Percentiles rank a stretch among this genome's conserved stretches.
Evolutionary conservation across 2,113 vertebrate genomes (phyloP).

Genomic region (Leptocoma aspasia): DNA sequence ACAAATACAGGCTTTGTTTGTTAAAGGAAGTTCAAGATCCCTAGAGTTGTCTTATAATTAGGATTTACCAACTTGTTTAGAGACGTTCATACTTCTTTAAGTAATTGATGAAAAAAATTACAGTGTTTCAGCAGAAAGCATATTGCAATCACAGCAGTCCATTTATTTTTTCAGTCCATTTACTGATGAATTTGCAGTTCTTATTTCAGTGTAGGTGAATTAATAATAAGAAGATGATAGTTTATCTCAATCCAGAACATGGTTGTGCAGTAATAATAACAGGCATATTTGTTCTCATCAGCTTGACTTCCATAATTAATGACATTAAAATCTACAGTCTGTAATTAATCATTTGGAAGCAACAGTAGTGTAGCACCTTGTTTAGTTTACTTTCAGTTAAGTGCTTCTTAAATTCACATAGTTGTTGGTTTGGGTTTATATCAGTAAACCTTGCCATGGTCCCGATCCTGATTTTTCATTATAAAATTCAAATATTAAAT

Average conservation of each 20-base stretch:
- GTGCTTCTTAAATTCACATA: background rate
- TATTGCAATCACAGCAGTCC: background rate
- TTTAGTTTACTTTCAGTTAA: background rate
- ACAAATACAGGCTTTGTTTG: background rate
- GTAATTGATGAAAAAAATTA: background rate
- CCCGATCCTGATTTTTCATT: background rate
- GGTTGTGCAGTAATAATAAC: background rate
- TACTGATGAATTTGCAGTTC: constrained; percentile 40
- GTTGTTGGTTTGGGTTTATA: background rate
- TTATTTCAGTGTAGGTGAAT: background rate
- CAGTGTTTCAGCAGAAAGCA: background rate
- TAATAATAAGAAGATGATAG: background rate
- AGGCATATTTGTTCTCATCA: background rate
- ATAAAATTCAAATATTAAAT: background rate
- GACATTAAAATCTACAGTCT: background rate
- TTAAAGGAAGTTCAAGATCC: background rate
- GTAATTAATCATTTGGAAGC: constrained; percentile 1
- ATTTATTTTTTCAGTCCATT: constrained; percentile 26
- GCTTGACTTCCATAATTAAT: background rate
- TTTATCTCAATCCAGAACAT: background rate
- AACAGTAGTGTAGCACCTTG: background rate
- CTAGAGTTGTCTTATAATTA: background rate
- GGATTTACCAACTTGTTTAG: background rate
- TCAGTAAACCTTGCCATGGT: background rate
- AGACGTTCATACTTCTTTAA: background rate